phyloP scores from a whole-genome alignment of 2,888 invertebrate genomes.

The Neuroscelio doddi region DNA sequence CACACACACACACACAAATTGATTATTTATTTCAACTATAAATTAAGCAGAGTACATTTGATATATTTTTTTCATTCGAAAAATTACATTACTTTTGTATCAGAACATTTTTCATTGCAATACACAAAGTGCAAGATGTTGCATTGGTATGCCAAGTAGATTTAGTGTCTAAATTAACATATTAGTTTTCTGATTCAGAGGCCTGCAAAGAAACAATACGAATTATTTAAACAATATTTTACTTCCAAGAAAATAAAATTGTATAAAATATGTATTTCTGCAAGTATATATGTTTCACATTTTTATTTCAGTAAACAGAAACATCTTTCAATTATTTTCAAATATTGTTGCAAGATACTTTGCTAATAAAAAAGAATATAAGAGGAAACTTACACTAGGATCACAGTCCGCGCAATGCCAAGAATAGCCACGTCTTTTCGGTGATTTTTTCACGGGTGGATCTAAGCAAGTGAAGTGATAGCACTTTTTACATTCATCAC shows the following conservation, averaged over 20 bases:
- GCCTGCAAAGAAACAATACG: slow-evolving; percentile 63
- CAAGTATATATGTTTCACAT: too few species aligned
- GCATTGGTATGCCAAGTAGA: too few species aligned
- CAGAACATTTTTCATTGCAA: too few species aligned
- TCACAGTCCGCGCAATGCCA: slow-evolving; percentile 98
- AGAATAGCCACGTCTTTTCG: slow-evolving; percentile 93
- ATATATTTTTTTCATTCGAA: too few species aligned
- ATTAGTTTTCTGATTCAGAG: slow-evolving; percentile 67
- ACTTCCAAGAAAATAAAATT: too few species aligned
- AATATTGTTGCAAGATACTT: not conserved
- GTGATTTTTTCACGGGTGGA: slow-evolving; percentile 94
- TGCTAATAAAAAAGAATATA: slow-evolving; percentile 19
- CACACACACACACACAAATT: too few species aligned
- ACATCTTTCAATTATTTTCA: not conserved
- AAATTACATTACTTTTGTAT: too few species aligned
- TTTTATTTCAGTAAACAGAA: not conserved
- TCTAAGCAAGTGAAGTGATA: slow-evolving; percentile 95
- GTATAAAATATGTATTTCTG: too few species aligned
- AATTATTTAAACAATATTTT: not conserved
- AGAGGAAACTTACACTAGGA: slow-evolving; percentile 80
- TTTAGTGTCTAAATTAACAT: too few species aligned
- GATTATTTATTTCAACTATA: too few species aligned
- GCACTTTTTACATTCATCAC: slow-evolving; percentile 91
- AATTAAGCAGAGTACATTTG: too few species aligned
- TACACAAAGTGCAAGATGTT: too few species aligned